These are phyloP conservation scores for Gadus chalcogrammus DNA, from an alignment of 2,113 vertebrate species.

Conservation along the genomic window DNA sequence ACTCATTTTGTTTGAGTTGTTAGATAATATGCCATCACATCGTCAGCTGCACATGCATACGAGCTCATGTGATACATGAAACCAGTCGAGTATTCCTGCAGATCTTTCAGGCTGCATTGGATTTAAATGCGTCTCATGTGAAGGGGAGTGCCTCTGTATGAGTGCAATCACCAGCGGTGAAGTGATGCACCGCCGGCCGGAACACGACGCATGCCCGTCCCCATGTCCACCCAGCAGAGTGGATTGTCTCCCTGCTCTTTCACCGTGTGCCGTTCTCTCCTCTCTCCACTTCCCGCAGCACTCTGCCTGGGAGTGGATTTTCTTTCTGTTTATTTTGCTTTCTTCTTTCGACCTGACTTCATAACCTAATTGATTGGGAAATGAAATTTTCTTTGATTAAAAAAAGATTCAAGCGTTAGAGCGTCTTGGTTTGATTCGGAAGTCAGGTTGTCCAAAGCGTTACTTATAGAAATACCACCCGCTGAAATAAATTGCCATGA, in stretches of 20 bases:
- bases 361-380: background rate
- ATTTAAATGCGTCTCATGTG: background rate
- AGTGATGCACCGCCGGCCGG: slow-evolving; percentile 58
- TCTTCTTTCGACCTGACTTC: background rate
- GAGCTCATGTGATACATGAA: slow-evolving; percentile 25
- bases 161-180: slow-evolving; percentile 53
- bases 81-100: slow-evolving; percentile 34
- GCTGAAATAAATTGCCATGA: too few species aligned
- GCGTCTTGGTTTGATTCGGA: too few species aligned
- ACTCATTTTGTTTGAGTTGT: too few species aligned
- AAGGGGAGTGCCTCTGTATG: too few species aligned
- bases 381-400: background rate
- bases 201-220: slow-evolving; percentile 61
- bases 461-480: too few species aligned
- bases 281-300: slow-evolving; percentile 10
- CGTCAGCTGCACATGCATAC: too few species aligned
- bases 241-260: slow-evolving; percentile 37
- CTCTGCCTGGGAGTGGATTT: slow-evolving; percentile 12
- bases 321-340: slow-evolving; percentile 22
- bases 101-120: slow-evolving; percentile 48
- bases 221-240: slow-evolving; percentile 29
- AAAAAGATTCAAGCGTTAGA: too few species aligned
- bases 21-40: too few species aligned
- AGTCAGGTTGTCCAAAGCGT: too few species aligned
- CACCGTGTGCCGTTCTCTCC: slow-evolving; percentile 1